A percentile compares a stretch with the other conserved stretches of the same genome.
These are phyloP conservation scores for Graptemys geographica DNA, from an alignment of 2,797 vertebrate genomes.

Conservation along the genomic window DNA sequence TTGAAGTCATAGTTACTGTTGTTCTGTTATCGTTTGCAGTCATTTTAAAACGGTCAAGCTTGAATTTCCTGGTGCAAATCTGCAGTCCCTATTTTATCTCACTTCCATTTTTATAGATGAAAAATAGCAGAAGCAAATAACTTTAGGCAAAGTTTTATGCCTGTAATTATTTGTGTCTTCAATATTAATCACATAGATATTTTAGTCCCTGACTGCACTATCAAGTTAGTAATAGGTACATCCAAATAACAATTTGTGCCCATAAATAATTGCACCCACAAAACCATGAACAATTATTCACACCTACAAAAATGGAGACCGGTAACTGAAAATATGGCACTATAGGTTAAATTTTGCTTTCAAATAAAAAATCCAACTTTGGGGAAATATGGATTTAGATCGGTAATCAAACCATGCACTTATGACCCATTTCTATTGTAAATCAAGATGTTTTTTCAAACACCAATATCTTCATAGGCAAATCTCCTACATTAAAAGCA, in stretches of 20 bases:
- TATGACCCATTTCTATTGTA: rapidly evolving
- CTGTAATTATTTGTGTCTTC: rapidly evolving
- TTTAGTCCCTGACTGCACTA: neutral
- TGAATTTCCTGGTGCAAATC: neutral
- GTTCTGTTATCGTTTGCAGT: neutral
- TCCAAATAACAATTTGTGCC: neutral
- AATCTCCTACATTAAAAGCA: neutral
- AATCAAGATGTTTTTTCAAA: neutral
- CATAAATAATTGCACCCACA: neutral
- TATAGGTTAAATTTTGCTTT: neutral
- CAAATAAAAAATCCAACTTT: conserved; percentile 2
- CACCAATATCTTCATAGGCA: neutral
- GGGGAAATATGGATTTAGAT: neutral
- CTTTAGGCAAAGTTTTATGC: neutral
- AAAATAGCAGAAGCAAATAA: neutral
- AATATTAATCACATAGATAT: neutral
- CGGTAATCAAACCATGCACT: neutral
- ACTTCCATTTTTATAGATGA: neutral
- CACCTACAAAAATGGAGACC: neutral
- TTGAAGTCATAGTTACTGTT: neutral
- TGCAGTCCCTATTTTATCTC: neutral
- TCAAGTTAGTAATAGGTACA: neutral
- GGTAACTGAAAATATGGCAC: neutral
- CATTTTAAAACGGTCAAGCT: neutral
- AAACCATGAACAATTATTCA: neutral